Evolutionary conservation across 2,797 vertebrate genomes (phyloP), one percentile per base, ranked within the genome.

Genomic region (Arctocebus calabarensis): DNA sequence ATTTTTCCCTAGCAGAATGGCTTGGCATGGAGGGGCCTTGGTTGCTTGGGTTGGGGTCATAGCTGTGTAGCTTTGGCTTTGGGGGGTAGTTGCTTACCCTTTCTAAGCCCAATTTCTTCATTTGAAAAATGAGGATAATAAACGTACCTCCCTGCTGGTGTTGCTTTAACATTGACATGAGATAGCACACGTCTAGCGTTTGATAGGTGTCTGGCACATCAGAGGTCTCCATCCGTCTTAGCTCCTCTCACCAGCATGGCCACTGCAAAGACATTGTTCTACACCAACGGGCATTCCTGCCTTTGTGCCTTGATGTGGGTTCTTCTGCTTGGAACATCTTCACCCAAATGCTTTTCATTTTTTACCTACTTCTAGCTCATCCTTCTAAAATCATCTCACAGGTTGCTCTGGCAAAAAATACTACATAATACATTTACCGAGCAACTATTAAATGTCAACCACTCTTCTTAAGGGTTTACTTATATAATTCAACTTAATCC

Each of bases 141-240:
- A 52, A 1, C 34, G 8, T 62, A 27, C 43, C n/a, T 27, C 7
- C 29, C 55, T 62, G 37, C 27, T 9, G 37, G 25, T 37, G 77
- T 52, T 73, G 25, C 52, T 7, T 0, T 11, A 8, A 78, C 59
- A 75, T 62, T 12, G 25, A 17, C 1, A 13, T 10, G 66, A 27
- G 20, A 32, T 2, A 4, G 61, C 6, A n/a, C 40, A 13, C 0
- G 2, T 29, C 70, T 6, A 23, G 20, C 19, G 7, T 37, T 27
- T 37, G 48, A 92, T 23, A 22, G 9, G 48, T 23, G 48, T 61
- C 43, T 11, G 34, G 73, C 83, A 37, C 6, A 13, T n/a, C 0
- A 0, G 27, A 59, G 8, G 9, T 91, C 27, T 70, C 52, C 3
- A 0, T 43, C 57, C 2, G 32, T 1, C 3, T 22, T 9, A 0